Conservation (phyloP, 2,113 vertebrate genomes). For the Pontoporia blainvillei region DNA sequence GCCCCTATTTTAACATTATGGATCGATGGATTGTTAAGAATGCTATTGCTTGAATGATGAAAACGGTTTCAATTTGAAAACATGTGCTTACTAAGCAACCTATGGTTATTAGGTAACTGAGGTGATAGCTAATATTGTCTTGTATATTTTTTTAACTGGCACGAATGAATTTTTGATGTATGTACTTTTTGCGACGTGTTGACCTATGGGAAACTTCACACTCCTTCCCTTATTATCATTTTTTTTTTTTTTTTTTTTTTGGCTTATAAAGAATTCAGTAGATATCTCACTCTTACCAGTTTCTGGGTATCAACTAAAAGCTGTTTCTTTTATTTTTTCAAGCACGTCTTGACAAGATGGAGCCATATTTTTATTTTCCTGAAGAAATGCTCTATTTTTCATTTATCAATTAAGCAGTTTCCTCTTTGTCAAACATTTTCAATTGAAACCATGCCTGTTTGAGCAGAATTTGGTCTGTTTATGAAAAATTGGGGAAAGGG, state of each 20-base stretch:
- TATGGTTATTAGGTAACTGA: not conserved
- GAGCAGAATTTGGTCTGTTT: not conserved
- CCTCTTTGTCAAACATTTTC: slow-evolving; percentile 9
- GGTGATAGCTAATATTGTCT: not conserved
- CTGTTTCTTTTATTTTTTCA: not conserved
- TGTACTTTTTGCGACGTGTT: not conserved
- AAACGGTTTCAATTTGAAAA: not conserved
- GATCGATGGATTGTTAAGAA: not conserved
- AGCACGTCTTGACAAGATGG: not conserved
- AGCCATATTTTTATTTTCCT: not conserved
- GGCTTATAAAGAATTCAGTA: not conserved
- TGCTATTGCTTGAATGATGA: not conserved
- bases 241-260: not conserved
- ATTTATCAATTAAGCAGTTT: slow-evolving; percentile 32
- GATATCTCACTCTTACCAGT: not conserved
- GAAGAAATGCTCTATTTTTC: not conserved
- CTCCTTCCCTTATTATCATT: not conserved
- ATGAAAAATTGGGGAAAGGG: not conserved
- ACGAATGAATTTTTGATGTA: not conserved
- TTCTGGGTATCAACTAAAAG: not conserved
- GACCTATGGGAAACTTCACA: not conserved
- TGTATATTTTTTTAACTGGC: not conserved
- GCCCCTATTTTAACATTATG: not conserved
- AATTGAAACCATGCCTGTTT: not conserved
- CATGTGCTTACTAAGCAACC: not conserved